Evolutionary conservation across 2,888 invertebrate species (phyloP), one percentile per base, ranked within the genome.

Genomic region (Willowsia nigromaculata): DNA sequence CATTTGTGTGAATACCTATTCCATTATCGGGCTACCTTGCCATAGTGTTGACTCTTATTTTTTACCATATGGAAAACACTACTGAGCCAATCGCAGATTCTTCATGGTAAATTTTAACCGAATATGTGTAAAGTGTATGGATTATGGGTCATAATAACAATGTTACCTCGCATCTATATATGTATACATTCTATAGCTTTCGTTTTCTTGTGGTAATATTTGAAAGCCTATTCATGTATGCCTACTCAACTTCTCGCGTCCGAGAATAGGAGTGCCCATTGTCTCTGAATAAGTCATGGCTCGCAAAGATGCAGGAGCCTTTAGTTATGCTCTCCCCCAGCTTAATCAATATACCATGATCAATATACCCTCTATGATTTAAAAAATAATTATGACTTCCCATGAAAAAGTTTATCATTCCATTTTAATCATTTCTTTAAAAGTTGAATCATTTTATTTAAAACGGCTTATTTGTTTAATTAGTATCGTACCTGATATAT

Each of bases 31-130:
- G 83, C 85, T 86, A 78, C 80, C 86, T 86, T 80, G 80, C 68
- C 80, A 80, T 80, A 68, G 65, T 56, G 80, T 86, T 68, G 86
- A 76, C 85, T 65, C 80, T 86, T 80, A 68, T 86, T 86, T 80
- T 80, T 62, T 59, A 50, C 25, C 27, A 22, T 76, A 76, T 53
- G 40, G 22, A n/a, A 22, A 22, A 37, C 22, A 74, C 25, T 47
- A 27, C 18, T 43, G 81, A 37, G 59, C n/a, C n/a, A n/a, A n/a
- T n/a, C n/a, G n/a, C 13, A 50, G 30, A 50, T 68, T 33, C 82
- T 82, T 82, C 65, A 82, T 65, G 82, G 65, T 50, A 82, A 47
- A 18, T 68, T 80, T 82, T 50, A 30, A 7, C 65, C 30, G 22
- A 27, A 50, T 47, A 27, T 30, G 27, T 9, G 27, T 50, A 18